Conservation (phyloP, 2,888 invertebrate species). For the Azorinus chamasolen region DNA sequence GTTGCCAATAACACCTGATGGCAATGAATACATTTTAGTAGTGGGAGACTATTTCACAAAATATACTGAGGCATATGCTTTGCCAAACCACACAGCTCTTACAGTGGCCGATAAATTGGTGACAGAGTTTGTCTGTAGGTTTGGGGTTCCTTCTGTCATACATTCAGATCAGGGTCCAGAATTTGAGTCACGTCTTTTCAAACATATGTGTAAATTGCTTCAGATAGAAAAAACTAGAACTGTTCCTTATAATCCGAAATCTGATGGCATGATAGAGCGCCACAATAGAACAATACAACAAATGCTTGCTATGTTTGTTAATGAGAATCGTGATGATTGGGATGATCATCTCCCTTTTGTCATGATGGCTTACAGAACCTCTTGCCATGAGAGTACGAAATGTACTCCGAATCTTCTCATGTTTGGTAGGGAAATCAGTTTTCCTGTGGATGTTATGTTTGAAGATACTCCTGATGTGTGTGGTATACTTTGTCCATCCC, state of each 20-base stretch:
- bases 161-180: slow-evolving; percentile 58
- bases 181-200: slow-evolving; percentile 45
- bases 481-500: not conserved
- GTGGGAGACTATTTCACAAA: slow-evolving; percentile 45
- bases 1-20: slow-evolving; percentile 20
- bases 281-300: slow-evolving; percentile 52
- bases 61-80: slow-evolving; percentile 29
- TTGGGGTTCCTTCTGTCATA: slow-evolving; percentile 41
- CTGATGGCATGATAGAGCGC: slow-evolving; percentile 50
- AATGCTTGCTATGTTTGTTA: slow-evolving; percentile 50
- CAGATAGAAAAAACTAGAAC: slow-evolving; percentile 32
- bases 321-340: slow-evolving; percentile 56
- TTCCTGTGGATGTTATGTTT: slow-evolving; percentile 17
- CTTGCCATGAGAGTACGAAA: slow-evolving; percentile 54
- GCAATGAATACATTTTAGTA: slow-evolving; percentile 37
- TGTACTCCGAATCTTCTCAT: slow-evolving; percentile 36
- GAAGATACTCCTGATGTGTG: not conserved
- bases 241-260: slow-evolving; percentile 24
- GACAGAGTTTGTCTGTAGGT: slow-evolving; percentile 46
- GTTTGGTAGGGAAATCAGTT: slow-evolving; percentile 32
- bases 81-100: slow-evolving; percentile 25
- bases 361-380: slow-evolving; percentile 38
- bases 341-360: slow-evolving; percentile 49
- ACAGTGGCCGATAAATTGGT: slow-evolving; percentile 34
- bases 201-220: slow-evolving; percentile 26